These are phyloP conservation scores for Huso huso DNA, from an alignment of 2,797 vertebrate genomes.

Conservation along the genomic window DNA sequence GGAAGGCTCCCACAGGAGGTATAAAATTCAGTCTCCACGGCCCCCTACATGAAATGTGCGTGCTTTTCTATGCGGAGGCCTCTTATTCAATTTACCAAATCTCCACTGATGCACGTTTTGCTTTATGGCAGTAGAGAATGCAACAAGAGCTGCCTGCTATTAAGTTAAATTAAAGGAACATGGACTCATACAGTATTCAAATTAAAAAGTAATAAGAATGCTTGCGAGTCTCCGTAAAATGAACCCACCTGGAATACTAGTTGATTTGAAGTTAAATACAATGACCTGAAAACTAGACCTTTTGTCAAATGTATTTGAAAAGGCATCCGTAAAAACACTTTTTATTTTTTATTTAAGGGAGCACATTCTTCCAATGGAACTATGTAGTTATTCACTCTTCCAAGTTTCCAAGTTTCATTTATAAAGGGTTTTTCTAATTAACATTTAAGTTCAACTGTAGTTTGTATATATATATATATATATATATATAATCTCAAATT, in stretches of 20 bases:
- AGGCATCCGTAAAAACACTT: slow-evolving; percentile 34
- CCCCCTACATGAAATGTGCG: neutral
- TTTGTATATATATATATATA: too few relatives aligned
- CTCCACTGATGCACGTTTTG: slow-evolving; percentile 8
- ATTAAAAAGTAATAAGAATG: slow-evolving; percentile 32
- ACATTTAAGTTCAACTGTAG: slow-evolving; percentile 55
- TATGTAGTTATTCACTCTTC: slow-evolving; percentile 54
- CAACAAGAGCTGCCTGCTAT: slow-evolving; percentile 20
- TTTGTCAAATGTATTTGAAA: slow-evolving; percentile 45
- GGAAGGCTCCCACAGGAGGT: slow-evolving; percentile 43
- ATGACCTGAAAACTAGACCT: slow-evolving; percentile 50
- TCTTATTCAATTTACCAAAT: slow-evolving; percentile 13
- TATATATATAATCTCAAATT: too few relatives aligned
- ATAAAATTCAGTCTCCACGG: slow-evolving; percentile 14
- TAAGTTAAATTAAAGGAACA: slow-evolving; percentile 35
- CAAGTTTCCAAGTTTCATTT: slow-evolving; percentile 61
- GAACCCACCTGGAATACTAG: slow-evolving; percentile 50
- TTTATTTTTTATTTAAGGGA: slow-evolving; percentile 19
- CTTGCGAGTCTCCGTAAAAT: slow-evolving; percentile 31
- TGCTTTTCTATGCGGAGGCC: slow-evolving; percentile 2
- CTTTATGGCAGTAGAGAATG: slow-evolving; percentile 10
- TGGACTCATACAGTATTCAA: slow-evolving; percentile 28
- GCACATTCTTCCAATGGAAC: slow-evolving; percentile 53
- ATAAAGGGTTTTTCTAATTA: slow-evolving; percentile 67
- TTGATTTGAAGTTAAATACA: slow-evolving; percentile 56